phyloP scores from a whole-genome alignment of 2,113 vertebrate genomes.

The Mionectes macconnelli region DNA sequence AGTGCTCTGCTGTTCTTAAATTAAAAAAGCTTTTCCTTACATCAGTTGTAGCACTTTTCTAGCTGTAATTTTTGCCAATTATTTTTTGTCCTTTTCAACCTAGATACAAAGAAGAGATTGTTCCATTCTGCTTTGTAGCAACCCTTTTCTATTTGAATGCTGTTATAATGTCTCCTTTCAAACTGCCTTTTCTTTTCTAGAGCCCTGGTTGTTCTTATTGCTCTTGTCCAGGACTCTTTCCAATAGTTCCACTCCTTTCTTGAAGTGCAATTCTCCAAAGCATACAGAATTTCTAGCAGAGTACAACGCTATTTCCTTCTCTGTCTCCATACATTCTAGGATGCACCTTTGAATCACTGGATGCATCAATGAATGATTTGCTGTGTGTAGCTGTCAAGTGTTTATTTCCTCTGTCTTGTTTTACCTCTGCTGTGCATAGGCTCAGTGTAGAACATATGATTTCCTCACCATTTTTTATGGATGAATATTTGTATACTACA shows the following conservation, averaged over 20 bases:
- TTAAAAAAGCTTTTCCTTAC: neutral
- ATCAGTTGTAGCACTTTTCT: neutral
- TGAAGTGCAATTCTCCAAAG: neutral
- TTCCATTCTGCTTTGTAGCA: neutral
- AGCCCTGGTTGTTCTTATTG: neutral
- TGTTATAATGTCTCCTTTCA: neutral
- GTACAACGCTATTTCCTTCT: neutral
- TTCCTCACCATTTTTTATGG: neutral
- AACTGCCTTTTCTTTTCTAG: neutral
- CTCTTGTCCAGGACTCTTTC: neutral
- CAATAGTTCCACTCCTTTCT: neutral
- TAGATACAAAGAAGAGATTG: neutral
- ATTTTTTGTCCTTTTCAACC: neutral
- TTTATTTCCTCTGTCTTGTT: neutral
- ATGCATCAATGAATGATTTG: neutral
- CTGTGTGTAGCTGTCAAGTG: neutral
- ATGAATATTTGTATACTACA: neutral
- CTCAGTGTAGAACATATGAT: neutral
- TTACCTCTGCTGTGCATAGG: neutral
- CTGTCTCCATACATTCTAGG: neutral
- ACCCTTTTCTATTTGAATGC: neutral
- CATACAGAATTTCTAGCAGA: neutral
- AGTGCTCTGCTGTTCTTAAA: neutral
- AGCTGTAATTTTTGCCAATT: neutral
- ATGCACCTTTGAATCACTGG: neutral